Conservation (phyloP, 2,888 invertebrate genomes). For the Alloplasta piceator region DNA sequence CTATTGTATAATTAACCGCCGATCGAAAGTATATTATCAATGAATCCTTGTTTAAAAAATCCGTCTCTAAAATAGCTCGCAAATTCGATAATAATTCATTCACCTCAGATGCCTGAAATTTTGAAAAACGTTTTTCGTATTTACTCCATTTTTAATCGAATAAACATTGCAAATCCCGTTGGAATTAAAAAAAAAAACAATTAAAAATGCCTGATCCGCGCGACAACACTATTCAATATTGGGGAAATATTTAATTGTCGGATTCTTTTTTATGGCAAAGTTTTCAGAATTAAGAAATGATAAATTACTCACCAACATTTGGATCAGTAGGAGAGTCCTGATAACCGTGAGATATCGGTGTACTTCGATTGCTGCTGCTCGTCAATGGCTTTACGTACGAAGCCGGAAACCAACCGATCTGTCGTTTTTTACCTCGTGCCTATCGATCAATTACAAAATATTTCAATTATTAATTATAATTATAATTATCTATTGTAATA, state of each 20-base stretch:
- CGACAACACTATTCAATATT: no score
- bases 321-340: conserved; percentile 82
- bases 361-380: conserved; percentile 82
- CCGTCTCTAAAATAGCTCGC: no score
- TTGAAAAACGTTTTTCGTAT: conserved; percentile 35
- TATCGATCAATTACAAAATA: conserved; percentile 74
- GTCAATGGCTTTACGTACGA: conserved; percentile 93
- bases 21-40: no score
- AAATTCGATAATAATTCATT: no score
- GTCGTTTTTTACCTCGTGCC: conserved; percentile 92
- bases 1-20: conserved; percentile 74
- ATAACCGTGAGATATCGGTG: conserved; percentile 82
- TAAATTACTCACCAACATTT: conserved; percentile 77
- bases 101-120: no score
- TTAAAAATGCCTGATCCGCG: conserved; percentile 14
- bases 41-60: no score
- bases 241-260: conserved; percentile 1
- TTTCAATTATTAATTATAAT: not conserved
- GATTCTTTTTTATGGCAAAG: no score
- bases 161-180: not conserved
- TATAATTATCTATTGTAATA: not conserved
- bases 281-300: not conserved
- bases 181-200: conserved; percentile 46
- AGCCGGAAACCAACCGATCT: conserved; percentile 99
- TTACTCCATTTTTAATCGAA: no score